Percentiles rank a stretch among this genome's conserved stretches.
Conservation (phyloP, 2,797 vertebrate species). For the Lacerta bilineata region DNA sequence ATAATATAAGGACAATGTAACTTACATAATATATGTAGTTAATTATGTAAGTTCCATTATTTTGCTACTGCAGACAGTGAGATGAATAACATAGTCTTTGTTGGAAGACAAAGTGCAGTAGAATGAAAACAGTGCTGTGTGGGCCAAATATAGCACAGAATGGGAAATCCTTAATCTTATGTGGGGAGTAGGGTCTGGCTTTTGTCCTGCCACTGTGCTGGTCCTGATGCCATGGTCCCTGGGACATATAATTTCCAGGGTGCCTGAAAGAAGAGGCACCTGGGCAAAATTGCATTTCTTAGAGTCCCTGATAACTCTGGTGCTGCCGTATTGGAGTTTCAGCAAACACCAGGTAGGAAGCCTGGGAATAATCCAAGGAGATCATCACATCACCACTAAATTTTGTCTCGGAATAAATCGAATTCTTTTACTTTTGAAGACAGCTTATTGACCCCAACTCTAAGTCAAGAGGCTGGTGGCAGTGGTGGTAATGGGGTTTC, state of each 20-base stretch:
- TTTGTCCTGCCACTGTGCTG: background rate
- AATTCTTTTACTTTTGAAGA: background rate
- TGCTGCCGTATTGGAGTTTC: background rate
- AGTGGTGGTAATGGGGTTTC: too few relatives aligned
- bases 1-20: too few relatives aligned
- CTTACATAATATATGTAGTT: too few relatives aligned
- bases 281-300: background rate
- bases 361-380: background rate
- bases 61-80: too few relatives aligned
- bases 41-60: too few relatives aligned
- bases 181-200: background rate
- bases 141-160: too few relatives aligned
- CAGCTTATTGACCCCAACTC: background rate
- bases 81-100: too few relatives aligned
- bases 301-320: background rate
- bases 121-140: too few relatives aligned
- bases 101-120: too few relatives aligned
- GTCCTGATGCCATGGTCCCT: background rate
- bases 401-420: background rate
- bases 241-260: background rate
- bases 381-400: background rate
- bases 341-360: background rate
- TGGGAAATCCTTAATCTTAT: too few relatives aligned
- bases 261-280: background rate
- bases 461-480: background rate